Percentiles rank a stretch among this genome's conserved stretches.
Conservation (phyloP, 2,113 vertebrate species). For the Pseudorasbora parva region DNA sequence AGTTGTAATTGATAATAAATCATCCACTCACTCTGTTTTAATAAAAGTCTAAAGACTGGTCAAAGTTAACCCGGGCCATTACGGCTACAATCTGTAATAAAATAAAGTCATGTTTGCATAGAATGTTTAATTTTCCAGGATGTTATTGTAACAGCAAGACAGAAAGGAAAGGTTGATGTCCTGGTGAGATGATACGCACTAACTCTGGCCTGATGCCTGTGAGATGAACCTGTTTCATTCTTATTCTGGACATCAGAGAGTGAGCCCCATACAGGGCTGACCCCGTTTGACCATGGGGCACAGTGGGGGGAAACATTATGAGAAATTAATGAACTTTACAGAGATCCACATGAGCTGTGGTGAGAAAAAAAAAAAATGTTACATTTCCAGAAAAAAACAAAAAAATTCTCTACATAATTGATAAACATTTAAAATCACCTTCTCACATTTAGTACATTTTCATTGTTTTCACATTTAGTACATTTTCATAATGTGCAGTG, state of each 20-base stretch:
- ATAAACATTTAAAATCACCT: no score
- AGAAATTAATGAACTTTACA: background rate
- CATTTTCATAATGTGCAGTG: background rate
- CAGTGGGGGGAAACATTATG: conserved; percentile 18
- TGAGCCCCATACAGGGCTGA: conserved; percentile 23
- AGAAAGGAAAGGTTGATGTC: conserved; percentile 1
- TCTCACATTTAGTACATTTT: no score
- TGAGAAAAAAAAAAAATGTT: background rate
- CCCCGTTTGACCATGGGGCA: background rate
- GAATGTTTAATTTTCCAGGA: background rate
- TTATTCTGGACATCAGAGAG: conserved; percentile 7
- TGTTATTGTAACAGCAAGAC: background rate
- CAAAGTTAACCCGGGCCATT: background rate
- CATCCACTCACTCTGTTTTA: conserved; percentile 2
- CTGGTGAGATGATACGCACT: conserved; percentile 5
- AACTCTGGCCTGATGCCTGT: conserved; percentile 15
- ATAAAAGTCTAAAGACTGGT: conserved; percentile 12
- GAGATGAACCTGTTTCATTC: background rate
- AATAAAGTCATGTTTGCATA: background rate
- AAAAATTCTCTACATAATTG: background rate
- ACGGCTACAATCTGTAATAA: background rate
- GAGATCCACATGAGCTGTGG: background rate
- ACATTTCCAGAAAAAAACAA: no score
- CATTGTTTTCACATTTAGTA: no score
- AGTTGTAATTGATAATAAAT: background rate